Conservation (phyloP, 2,113 vertebrate species). For the Tonatia bakeri region DNA sequence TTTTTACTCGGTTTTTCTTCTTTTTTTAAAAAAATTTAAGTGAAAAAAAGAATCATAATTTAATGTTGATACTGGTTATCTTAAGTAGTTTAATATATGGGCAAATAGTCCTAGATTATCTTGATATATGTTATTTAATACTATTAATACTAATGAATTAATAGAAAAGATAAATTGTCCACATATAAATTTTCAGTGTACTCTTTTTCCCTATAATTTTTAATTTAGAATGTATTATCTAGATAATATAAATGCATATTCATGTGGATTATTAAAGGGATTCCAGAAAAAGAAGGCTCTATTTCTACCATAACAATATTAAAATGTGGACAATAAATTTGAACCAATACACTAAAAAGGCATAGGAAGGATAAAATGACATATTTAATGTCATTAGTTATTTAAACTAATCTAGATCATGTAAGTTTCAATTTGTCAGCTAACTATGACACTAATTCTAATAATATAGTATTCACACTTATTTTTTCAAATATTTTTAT, state of each 20-base stretch:
- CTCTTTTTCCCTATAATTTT: not conserved
- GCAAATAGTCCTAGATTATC: not conserved
- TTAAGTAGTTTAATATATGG: not conserved
- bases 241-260: not conserved
- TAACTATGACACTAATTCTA: not conserved
- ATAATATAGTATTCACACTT: not conserved
- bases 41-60: not conserved
- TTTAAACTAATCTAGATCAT: not conserved
- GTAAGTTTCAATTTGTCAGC: not conserved
- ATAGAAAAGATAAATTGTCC: not conserved
- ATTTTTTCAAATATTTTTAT: not conserved
- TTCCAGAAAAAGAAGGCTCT: not conserved
- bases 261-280: not conserved
- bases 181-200: not conserved
- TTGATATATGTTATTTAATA: not conserved
- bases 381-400: no score
- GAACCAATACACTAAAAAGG: not conserved
- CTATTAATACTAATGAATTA: not conserved
- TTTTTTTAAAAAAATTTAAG: not conserved
- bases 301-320: not conserved
- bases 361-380: not conserved
- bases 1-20: not conserved
- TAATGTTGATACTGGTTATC: not conserved
- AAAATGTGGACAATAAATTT: not conserved
- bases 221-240: not conserved